Base-by-base conservation (phyloP, 2,113 vertebrate species). In the Passer montanus region DNA sequence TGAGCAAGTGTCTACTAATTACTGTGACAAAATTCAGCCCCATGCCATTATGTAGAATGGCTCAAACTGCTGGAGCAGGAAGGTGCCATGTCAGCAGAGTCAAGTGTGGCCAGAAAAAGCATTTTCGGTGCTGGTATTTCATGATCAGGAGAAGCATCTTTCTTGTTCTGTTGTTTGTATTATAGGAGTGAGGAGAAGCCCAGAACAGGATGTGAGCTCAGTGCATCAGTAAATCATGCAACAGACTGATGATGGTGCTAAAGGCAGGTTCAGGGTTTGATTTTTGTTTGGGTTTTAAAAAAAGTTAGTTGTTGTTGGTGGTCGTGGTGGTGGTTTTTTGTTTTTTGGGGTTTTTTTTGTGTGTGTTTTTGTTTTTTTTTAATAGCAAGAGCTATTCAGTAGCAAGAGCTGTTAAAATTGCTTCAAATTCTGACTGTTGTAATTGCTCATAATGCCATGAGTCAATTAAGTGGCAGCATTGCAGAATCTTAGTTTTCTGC, bases 401-500 rank as follows among this genome's bases (percentile, higher is more conserved):
- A 80, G 47, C 58, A 87, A 94, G 68, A 92, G 60, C 87, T 90
- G 64, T 59, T 90, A 78, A 91, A 89, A 92, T 67, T 87, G 37
- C 58, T 94, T 47, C 28, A 26, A 77, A 75, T 88, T 76, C 66
- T 79, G 49, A 92, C 63, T 86, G n/a, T 44, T 93, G 73, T 91
- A 95, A 72, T 88, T 93, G 94, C 86, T 89, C 24, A 52, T 75
- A 89, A 90, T 84, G 60, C 56, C 14, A 28, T 78, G 84, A 85
- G 49, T 83, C 80, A 69, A 72, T 77, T 95, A 81, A 88, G 41
- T 53, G 28, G 44, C 64, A 93, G 72, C 56, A 43, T 43, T 90
- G 63, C 63, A 90, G 87, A 87, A 75, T 93, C 90, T 94, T 87
- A 88, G 77, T 94, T 96, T 95, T 87, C 87, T 90, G 49, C 67